These are phyloP conservation scores for Mobula hypostoma DNA, from an alignment of 2,113 vertebrate genomes.

Conservation along the genomic window DNA sequence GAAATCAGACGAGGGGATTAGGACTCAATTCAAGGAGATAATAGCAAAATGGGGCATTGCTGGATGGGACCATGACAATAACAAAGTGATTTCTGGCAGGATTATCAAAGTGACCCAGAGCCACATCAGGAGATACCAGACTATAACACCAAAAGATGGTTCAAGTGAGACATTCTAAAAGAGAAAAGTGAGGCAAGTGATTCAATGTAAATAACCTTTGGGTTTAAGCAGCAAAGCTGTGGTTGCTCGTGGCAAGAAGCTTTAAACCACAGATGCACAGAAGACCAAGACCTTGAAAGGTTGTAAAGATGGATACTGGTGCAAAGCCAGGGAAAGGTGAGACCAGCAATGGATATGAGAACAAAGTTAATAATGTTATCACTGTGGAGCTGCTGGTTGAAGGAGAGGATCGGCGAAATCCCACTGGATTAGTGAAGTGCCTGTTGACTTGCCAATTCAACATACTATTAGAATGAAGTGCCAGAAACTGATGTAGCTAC, in stretches of 20 bases:
- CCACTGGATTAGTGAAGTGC: neutral
- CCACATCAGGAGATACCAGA: neutral
- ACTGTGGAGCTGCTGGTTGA: too few relatives aligned
- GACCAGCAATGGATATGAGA: neutral
- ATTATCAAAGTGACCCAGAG: neutral
- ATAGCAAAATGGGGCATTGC: too few relatives aligned
- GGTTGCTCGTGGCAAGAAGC: too few relatives aligned
- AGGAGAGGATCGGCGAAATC: neutral
- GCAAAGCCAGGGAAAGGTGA: too few relatives aligned
- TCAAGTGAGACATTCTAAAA: neutral
- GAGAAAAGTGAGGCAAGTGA: neutral
- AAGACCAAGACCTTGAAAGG: too few relatives aligned
- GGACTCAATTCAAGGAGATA: too few relatives aligned
- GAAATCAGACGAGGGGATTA: too few relatives aligned
- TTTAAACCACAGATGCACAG: too few relatives aligned
- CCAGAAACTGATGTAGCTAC: neutral
- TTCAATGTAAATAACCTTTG: too few relatives aligned
- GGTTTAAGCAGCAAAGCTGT: too few relatives aligned
- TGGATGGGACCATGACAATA: too few relatives aligned
- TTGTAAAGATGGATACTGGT: too few relatives aligned
- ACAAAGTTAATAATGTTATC: neutral
- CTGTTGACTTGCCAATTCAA: neutral
- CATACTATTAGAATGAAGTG: neutral
- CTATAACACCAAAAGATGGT: neutral
- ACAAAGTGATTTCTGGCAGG: neutral